Percentiles rank a stretch among this genome's conserved stretches.
These are phyloP conservation scores for Sebastes minor DNA, from an alignment of 2,797 vertebrate species.

Conservation along the genomic window DNA sequence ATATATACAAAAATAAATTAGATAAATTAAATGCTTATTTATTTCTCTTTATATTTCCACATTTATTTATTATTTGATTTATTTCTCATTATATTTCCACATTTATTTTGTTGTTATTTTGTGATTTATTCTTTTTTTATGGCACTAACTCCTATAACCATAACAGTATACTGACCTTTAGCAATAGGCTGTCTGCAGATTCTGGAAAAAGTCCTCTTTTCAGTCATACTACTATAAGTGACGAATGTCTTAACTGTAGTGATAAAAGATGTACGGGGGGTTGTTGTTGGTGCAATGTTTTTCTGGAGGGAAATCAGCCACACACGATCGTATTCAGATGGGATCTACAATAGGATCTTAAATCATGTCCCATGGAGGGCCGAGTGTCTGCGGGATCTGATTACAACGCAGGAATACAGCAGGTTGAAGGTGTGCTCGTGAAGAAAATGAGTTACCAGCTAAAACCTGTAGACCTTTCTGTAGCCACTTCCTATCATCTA, in stretches of 20 bases:
- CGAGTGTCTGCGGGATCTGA: not conserved
- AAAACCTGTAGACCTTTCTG: not conserved
- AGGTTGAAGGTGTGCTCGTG: not conserved
- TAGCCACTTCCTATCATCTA: not conserved
- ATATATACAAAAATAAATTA: no score
- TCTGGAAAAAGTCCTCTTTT: not conserved
- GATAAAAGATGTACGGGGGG: not conserved
- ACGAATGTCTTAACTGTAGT: not conserved
- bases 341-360: conserved; percentile 21
- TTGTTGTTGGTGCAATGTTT: conserved; percentile 27
- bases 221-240: not conserved
- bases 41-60: no score
- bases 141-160: no score
- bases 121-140: no score
- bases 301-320: conserved; percentile 37
- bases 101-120: no score
- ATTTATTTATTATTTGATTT: no score
- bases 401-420: not conserved
- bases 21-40: no score
- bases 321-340: conserved; percentile 12
- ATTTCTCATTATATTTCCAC: no score
- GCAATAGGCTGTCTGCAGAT: not conserved
- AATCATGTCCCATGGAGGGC: not conserved
- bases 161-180: not conserved
- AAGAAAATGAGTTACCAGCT: not conserved